Percentiles rank a stretch among this genome's conserved stretches.
Evolutionary conservation across 1,140 invertebrate species (phyloP).

Genomic region (Drosophila guanche): DNA sequence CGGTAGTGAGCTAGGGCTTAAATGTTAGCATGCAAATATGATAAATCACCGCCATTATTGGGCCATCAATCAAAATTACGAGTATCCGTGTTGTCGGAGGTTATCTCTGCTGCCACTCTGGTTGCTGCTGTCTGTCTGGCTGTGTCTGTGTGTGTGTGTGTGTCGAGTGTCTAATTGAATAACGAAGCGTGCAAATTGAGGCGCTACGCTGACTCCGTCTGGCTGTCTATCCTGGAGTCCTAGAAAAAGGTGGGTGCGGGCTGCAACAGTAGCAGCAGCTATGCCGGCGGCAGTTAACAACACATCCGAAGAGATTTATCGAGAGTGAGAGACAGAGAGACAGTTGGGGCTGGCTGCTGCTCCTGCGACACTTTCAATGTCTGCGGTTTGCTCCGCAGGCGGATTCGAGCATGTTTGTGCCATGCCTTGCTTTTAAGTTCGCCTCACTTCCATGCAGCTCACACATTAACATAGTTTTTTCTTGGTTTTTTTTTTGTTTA

Average conservation of each 20-base stretch:
- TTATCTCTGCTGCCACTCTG: conserved; percentile 17
- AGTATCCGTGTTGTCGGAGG: conserved; percentile 38
- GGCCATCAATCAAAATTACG: conserved; percentile 83
- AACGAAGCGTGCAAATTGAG: conserved; percentile 82
- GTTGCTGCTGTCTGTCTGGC: conserved; percentile 1
- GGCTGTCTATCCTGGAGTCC: conserved; percentile 1
- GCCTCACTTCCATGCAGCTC: conserved; percentile 51
- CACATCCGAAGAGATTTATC: conserved; percentile 75
- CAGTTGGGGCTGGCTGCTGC: conserved; percentile 7
- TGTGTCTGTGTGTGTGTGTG: conserved; percentile 28
- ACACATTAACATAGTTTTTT: conserved; percentile 77
- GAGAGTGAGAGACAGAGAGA: conserved; percentile 36
- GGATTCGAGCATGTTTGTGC: conserved; percentile 42
- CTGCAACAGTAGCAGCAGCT: conserved; percentile 33
- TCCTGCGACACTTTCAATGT: conserved; percentile 62
- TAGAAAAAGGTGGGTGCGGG: conserved; percentile 18
- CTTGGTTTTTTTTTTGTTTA: conserved; percentile 22
- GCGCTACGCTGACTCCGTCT: conserved; percentile 20
- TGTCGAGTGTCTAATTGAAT: conserved; percentile 82
- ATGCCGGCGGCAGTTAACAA: conserved; percentile 68
- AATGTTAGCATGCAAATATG: conserved; percentile 78
- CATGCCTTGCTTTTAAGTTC: conserved; percentile 58
- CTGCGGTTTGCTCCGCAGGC: conserved; percentile 61
- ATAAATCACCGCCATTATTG: conserved; percentile 82
- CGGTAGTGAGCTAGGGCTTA: conserved; percentile 29